Evolutionary conservation across 2,797 vertebrate species (phyloP), one percentile per base, ranked within the genome.

Genomic region (Apogon talboti): DNA sequence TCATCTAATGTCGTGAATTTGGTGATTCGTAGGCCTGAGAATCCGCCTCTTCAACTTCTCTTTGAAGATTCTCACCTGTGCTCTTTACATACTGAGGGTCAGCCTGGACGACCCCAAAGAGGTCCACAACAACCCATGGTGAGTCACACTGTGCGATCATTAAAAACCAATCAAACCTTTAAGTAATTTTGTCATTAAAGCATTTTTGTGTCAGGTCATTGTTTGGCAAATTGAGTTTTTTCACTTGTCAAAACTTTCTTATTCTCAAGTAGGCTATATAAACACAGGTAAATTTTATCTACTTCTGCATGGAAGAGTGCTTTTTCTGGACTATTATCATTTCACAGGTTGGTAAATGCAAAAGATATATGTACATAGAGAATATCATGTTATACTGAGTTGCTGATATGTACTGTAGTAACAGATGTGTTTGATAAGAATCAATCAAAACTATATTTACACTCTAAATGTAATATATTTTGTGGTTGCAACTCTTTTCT

Each of bases 41-140:
- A 95, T 95, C 73, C 93, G 94, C 65, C 84, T 95, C 78, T 95
- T 95, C 87, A 95, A 95, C 88, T 94, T 95, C 69, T 94, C 92
- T 2, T 79, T 95, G 83, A 95, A 95, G 91, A 86, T 95, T 53
- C 91, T 95, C 82, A 95, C 94, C 80, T 95, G 95, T 57, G 91
- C 73, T 45, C 93, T 95, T 53, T 95, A 95, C 85, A 94, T 94
- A 11, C 14, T 95, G 58, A 89, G 95, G 82, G 95, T 95, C 24
- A 89, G 83, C 45, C 81, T 95, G 74, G 94, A 95, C 11, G 66
- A 90, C 65, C 87, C 92, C 13, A 65, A 60, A 3, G 79, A 76
- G 2, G 4, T 8, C 55, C 75, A 63, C 24, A 14, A 13, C 30
- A 73, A 16, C 59, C 15, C 58, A 11, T 51, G 82, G 91, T 91